phyloP scores from a whole-genome alignment of 64 coral and sea anemone genomes.

The Stichodactyla helianthus region DNA sequence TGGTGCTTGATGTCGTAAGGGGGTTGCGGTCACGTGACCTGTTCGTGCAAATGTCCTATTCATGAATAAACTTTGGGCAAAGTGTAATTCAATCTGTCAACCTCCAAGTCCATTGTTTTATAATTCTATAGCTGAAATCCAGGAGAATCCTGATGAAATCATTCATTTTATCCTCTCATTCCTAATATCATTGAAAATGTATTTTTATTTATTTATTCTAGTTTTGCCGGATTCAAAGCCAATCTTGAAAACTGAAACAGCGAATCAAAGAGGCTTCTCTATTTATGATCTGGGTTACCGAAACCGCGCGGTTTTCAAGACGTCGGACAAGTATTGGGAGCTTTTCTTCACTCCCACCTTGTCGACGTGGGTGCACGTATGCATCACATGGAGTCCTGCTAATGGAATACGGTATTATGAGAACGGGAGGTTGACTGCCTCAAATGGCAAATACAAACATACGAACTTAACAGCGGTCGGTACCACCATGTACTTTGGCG shows the following conservation, averaged over 20 bases:
- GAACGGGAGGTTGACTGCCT: background rate
- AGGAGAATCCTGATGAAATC: too few relatives aligned
- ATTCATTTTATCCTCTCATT: too few relatives aligned
- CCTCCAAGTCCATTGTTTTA: too few relatives aligned
- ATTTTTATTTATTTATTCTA: background rate
- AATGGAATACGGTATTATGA: constrained; percentile 6
- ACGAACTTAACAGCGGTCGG: background rate
- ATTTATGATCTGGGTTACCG: background rate
- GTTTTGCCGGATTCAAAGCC: background rate
- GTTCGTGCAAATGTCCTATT: too few relatives aligned
- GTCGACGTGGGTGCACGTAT: background rate
- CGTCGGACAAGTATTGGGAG: background rate
- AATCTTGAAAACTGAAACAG: background rate
- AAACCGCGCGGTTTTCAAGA: background rate
- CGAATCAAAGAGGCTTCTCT: background rate
- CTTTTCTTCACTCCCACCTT: background rate
- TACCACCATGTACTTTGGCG: background rate
- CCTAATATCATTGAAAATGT: too few relatives aligned
- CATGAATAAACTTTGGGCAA: too few relatives aligned
- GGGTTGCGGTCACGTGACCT: too few relatives aligned
- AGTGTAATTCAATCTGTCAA: too few relatives aligned
- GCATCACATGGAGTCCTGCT: constrained; percentile 12
- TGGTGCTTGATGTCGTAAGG: too few relatives aligned
- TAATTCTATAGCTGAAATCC: too few relatives aligned
- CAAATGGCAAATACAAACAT: background rate